Evolutionary conservation across 2,888 invertebrate genomes (phyloP).

Genomic region (Sepiola atlantica): DNA sequence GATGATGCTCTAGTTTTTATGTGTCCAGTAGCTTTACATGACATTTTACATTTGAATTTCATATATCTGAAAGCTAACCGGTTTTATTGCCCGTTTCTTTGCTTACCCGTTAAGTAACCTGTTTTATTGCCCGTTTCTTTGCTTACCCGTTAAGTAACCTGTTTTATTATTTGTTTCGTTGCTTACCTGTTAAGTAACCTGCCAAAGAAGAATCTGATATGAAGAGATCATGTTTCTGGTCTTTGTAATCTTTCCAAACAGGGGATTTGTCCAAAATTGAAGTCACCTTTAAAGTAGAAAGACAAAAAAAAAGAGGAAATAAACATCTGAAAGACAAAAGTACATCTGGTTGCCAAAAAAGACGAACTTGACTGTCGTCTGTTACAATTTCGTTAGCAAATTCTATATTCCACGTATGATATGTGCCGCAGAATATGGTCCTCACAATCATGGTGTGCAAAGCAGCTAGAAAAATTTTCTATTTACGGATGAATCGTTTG

Average conservation of each 20-base stretch:
- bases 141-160: not conserved
- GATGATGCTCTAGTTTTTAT: too few species aligned
- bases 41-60: too few species aligned
- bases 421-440: too few species aligned
- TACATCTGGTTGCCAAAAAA: not conserved
- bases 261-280: constrained; percentile 85
- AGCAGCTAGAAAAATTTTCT: too few species aligned
- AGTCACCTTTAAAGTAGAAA: constrained; percentile 62
- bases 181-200: constrained; percentile 78
- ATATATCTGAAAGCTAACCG: too few species aligned
- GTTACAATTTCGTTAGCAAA: too few species aligned
- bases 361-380: not conserved
- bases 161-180: not conserved
- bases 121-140: not conserved
- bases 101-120: too few species aligned
- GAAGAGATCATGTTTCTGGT: constrained; percentile 95
- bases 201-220: constrained; percentile 86
- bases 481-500: too few species aligned
- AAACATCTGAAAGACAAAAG: not conserved
- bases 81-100: not conserved
- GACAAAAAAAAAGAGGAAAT: not conserved
- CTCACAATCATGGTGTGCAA: too few species aligned
- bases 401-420: too few species aligned
- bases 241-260: constrained; percentile 86
- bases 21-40: too few species aligned